Evolutionary conservation across 1,140 invertebrate genomes (phyloP).

Genomic region (Drosophila aff.): DNA sequence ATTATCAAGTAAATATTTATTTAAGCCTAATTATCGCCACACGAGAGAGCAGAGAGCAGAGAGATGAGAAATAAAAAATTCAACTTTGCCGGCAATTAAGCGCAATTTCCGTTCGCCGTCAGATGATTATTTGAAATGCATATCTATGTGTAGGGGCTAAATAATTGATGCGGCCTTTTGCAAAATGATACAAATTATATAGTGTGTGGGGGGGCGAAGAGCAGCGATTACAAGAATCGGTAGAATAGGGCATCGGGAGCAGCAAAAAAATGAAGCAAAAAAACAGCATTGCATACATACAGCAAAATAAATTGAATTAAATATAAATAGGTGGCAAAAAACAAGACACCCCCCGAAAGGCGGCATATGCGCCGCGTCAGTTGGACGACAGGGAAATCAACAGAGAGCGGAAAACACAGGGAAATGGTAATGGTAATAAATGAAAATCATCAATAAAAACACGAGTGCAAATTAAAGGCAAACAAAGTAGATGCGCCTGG

Average conservation of each 20-base stretch:
- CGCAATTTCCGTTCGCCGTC: conserved; percentile 65
- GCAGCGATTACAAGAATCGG: conserved; percentile 30
- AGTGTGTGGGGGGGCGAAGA: neutral
- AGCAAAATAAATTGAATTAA: conserved; percentile 31
- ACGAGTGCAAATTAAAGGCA: conserved; percentile 51
- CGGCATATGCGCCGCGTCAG: conserved; percentile 58
- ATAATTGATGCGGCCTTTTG: conserved; percentile 24
- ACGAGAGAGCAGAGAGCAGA: neutral
- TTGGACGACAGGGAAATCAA: conserved; percentile 9
- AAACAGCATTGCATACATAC: neutral
- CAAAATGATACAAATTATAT: conserved; percentile 49
- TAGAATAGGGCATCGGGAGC: neutral
- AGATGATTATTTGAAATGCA: conserved; percentile 55
- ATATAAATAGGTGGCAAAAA: conserved; percentile 22
- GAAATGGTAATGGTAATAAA: conserved; percentile 17
- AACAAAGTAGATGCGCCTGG: conserved; percentile 38
- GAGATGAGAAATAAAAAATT: conserved; percentile 41
- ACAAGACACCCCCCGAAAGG: conserved; percentile 41
- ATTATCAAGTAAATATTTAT: conserved; percentile 52
- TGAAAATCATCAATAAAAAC: conserved; percentile 26
- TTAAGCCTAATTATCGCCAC: conserved; percentile 45
- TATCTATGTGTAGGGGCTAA: conserved; percentile 22
- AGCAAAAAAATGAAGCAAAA: neutral
- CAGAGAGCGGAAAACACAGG: neutral
- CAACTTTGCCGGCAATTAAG: conserved; percentile 67